A percentile compares a stretch with the other conserved stretches of the same genome.
Evolutionary conservation across 2,113 vertebrate species (phyloP).

Genomic region (Notarius quadriscutis): DNA sequence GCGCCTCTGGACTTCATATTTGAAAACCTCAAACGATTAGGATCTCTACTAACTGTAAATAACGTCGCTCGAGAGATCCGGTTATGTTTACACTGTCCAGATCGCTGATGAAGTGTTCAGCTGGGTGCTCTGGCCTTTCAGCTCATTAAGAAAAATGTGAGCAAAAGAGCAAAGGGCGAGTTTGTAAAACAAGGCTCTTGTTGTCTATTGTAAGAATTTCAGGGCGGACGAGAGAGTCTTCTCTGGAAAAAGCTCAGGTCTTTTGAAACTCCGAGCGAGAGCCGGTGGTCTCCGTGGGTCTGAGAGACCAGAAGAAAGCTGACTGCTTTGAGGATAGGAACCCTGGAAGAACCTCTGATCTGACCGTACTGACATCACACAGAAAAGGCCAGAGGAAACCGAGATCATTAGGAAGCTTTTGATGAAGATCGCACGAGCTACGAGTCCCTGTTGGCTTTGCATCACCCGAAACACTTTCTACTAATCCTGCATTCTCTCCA

Average conservation of each 20-base stretch:
- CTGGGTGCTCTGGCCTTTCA: neutral
- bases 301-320: conserved; percentile 3
- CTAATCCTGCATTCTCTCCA: conserved; percentile 5
- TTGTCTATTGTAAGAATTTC: conserved; percentile 19
- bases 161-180: conserved; percentile 17
- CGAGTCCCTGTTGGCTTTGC: neutral
- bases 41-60: neutral
- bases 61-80: neutral
- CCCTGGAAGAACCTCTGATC: conserved; percentile 37
- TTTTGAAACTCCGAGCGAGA: neutral
- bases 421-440: conserved; percentile 8
- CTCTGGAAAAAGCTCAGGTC: neutral
- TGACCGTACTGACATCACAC: conserved; percentile 22
- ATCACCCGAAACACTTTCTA: conserved; percentile 17
- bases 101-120: neutral
- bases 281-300: neutral
- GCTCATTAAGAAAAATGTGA: conserved; percentile 22
- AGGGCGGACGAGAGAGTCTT: conserved; percentile 4
- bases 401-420: conserved; percentile 21
- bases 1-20: neutral
- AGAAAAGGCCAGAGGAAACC: conserved; percentile 12
- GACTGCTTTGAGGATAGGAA: conserved; percentile 17
- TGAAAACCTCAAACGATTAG: neutral
- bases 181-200: neutral
- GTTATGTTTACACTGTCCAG: neutral